A percentile compares a stretch with the other conserved stretches of the same genome.
phyloP scores from a whole-genome alignment of 2,888 invertebrate genomes.

The Philopedon plagiatum region DNA sequence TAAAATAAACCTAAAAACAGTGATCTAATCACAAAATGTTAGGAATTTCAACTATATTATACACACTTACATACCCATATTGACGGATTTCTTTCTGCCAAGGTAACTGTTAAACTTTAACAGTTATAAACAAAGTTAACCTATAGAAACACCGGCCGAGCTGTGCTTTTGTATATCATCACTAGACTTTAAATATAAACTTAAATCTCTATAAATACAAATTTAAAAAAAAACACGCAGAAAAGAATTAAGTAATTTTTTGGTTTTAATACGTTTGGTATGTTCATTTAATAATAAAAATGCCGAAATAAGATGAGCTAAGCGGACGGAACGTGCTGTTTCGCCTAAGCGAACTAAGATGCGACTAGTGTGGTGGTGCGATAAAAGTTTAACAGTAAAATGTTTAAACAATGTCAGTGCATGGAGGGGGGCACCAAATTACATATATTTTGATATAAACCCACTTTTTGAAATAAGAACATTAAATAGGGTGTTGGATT shows the following conservation, averaged over 20 bases:
- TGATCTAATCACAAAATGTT: no score
- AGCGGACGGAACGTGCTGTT: background rate
- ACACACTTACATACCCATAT: conserved; percentile 44
- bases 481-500: no score
- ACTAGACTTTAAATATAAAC: conserved; percentile 21
- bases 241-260: conserved; percentile 5
- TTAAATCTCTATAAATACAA: conserved; percentile 21
- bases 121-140: conserved; percentile 49
- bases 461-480: no score
- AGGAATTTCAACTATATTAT: background rate
- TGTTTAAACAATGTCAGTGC: conserved; percentile 18
- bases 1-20: no score
- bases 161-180: conserved; percentile 34
- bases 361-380: conserved; percentile 29
- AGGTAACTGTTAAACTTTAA: conserved; percentile 35
- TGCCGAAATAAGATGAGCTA: background rate
- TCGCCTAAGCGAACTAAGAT: background rate
- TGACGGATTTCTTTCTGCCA: conserved; percentile 26
- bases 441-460: no score
- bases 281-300: conserved; percentile 8
- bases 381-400: conserved; percentile 27
- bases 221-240: background rate
- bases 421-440: conserved; percentile 4
- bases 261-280: background rate
- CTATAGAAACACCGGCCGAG: conserved; percentile 43